Evolutionary conservation across 2,113 vertebrate genomes (phyloP), one percentile per base, ranked within the genome.

Genomic region (Neogale vison): DNA sequence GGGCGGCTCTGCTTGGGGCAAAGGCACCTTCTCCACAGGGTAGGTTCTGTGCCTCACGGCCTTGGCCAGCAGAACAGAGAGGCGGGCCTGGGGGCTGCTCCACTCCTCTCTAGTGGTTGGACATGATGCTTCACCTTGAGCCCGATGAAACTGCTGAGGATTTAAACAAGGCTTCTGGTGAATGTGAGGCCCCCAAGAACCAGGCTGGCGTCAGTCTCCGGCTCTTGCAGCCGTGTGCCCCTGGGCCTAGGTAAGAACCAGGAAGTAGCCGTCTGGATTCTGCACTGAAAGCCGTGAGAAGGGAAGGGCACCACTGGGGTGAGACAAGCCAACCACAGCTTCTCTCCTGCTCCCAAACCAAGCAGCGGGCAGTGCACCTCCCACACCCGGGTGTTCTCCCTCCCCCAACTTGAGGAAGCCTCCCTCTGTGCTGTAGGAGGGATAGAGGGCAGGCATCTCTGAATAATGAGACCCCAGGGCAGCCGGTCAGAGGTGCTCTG

Each of bases 211-310:
- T 65, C 36, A 0, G 3, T 63, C 18, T 26, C 47, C 36, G 4
- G 36, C 6, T 20, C 11, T 29, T 50, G 90, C 17, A 3, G 47
- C 18, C 0, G 93, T 7, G 79, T 13, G 9, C 8, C 26, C 55
- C 71, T 42, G 9, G 47, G 0, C 71, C 95, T 98, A 98, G 69
- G 94, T 97, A 85, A 98, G 98, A 96, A 98, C 88, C 90, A 98
- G 96, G 87, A 92, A 96, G 87, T 97, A 98, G 6, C 97, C 97
- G 5, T 98, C 98, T 26, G 97, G 92, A 59, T 97, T 96, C 47
- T 74, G 97, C 47, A 88, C 98, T 98, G 97, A 71, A 90, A 63
- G 52, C 57, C 80, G 29, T 52, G 13, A 52, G 85, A 55, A 50
- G 42, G 50, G 85, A 55, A 50, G 42, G 50, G 67, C 31, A 82